Conservation (phyloP, 2,113 vertebrate species). For the Butastur rufipennis region DNA sequence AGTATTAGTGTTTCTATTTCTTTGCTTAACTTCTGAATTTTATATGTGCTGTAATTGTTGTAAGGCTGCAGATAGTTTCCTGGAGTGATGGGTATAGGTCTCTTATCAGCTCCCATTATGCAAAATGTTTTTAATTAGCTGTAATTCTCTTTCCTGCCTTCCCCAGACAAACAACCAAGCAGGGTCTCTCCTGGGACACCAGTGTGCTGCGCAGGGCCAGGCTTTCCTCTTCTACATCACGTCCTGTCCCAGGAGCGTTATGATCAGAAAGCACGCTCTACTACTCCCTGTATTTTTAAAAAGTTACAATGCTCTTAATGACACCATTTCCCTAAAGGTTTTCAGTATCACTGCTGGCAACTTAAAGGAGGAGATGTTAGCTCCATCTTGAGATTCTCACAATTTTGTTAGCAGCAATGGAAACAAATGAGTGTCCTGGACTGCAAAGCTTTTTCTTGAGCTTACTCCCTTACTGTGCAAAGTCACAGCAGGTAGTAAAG, state of each 20-base stretch:
- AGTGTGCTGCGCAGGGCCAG: background rate
- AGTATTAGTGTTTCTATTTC: background rate
- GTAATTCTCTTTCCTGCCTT: background rate
- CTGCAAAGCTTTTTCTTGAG: background rate
- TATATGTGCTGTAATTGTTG: background rate
- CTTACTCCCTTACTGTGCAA: background rate
- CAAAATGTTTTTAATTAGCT: conserved; percentile 28
- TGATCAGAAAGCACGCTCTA: background rate
- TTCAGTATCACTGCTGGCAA: background rate
- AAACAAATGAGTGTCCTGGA: background rate
- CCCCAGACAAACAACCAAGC: background rate
- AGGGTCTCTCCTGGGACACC: background rate
- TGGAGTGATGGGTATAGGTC: background rate
- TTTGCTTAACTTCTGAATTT: background rate
- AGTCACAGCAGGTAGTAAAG: background rate
- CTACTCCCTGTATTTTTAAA: background rate
- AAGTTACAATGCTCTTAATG: background rate
- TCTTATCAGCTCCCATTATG: conserved; percentile 19
- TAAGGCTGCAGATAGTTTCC: background rate
- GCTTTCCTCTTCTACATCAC: background rate
- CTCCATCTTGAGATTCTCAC: background rate
- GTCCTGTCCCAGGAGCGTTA: background rate
- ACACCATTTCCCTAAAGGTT: background rate
- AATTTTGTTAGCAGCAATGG: background rate
- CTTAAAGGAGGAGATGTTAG: background rate